Evolutionary conservation across 1,140 invertebrate species (phyloP).

Genomic region (Dolichoris vasculosae): DNA sequence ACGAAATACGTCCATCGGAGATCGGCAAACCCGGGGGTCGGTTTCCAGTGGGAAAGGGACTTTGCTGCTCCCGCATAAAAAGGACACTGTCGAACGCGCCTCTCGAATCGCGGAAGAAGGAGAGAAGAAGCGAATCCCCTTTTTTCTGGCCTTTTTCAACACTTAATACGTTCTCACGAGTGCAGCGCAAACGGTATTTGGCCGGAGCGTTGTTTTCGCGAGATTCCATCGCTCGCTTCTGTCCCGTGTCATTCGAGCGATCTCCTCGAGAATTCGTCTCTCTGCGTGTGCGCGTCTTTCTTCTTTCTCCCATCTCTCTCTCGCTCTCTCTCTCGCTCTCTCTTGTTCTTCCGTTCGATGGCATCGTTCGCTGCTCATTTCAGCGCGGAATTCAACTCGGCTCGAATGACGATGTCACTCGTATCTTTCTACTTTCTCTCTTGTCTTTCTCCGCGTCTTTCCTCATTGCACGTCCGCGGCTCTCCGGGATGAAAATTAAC

Average conservation of each 20-base stretch:
- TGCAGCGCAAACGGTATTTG: slow-evolving; percentile 44
- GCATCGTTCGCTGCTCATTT: background rate
- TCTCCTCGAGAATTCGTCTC: slow-evolving; percentile 40
- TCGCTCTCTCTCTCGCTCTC: background rate
- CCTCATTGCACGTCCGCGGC: slow-evolving; percentile 23
- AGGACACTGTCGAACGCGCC: slow-evolving; percentile 35
- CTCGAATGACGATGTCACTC: slow-evolving; percentile 64
- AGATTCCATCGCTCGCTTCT: slow-evolving; percentile 43
- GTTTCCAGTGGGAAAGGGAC: slow-evolving; percentile 33
- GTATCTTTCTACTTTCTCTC: slow-evolving; percentile 16
- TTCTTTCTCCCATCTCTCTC: slow-evolving; percentile 34
- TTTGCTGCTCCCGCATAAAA: slow-evolving; percentile 38
- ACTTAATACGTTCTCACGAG: slow-evolving; percentile 51
- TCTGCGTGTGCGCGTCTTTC: background rate
- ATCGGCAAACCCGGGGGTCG: background rate
- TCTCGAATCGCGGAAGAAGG: slow-evolving; percentile 34
- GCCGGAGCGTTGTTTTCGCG: slow-evolving; percentile 46
- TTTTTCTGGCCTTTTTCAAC: slow-evolving; percentile 35
- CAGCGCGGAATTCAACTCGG: slow-evolving; percentile 53
- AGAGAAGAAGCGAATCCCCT: slow-evolving; percentile 42
- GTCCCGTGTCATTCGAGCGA: slow-evolving; percentile 12
- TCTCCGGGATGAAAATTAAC: slow-evolving; percentile 52
- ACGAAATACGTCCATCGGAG: background rate
- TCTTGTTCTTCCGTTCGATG: background rate
- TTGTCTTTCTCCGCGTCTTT: slow-evolving; percentile 35